Evolutionary conservation across 35 echinoderm and acorn worm genomes (phyloP), one percentile per base, ranked within the genome.

Genomic region (Amphiura filiformis): DNA sequence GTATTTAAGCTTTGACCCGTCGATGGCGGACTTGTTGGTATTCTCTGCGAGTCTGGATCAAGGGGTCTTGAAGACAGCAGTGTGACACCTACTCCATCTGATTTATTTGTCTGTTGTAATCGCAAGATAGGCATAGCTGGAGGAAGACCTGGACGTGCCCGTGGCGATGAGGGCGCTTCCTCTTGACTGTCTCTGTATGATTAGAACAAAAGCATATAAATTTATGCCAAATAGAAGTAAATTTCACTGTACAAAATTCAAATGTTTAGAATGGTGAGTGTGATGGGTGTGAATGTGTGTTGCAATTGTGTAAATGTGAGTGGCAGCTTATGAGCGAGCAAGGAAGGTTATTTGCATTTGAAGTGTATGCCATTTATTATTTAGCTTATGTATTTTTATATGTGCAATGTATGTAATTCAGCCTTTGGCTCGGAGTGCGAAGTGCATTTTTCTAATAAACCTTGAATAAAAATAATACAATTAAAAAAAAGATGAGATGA

Each of bases 71-170:
- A 77, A 0, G 89, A 91, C 5, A 91, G 32, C 34, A 91, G 75
- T 35, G 78, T 91, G 31, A 91, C 82, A 36, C 89, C 89, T 2
- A 91, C 82, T 5, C 89, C 89, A 47, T 91, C 89, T 9, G 89
- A 40, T 75, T 37, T 65, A n/a, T 32, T 44, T 0, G 83, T 34
- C 32, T 56, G 47, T 39, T 85, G 83, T 56, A 78, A 84, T 30
- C 90, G 87, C 38, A 99, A 84, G 52, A 99, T 91, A 36, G 96
- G 96, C 96, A 99, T 99, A 17, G 96, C 93, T 39, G 96, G 96
- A 33, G 96, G 94, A 40, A 96, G 94, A 80, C 87, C 94, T 64
- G 84, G 86, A 34, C 77, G 65, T 83, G 76, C 36, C 61, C 23
- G 82, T 39, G 35, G 92, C 23, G 83, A 85, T 28, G 81, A 47